Conservation (phyloP, 2,797 vertebrate genomes). For the Neosilurus mollespiculum region DNA sequence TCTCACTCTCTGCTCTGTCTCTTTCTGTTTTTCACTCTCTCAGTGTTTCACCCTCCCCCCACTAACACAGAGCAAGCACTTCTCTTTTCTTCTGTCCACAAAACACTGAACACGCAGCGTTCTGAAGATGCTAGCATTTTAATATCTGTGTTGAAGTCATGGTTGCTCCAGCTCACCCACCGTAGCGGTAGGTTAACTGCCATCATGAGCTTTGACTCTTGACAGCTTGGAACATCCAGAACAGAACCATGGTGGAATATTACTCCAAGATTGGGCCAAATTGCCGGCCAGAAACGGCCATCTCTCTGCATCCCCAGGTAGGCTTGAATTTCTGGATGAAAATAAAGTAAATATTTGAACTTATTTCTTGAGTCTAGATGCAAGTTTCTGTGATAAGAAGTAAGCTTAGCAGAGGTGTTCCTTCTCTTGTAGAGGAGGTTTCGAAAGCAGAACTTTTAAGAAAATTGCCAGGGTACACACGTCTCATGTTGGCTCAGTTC, state of each 20-base stretch:
- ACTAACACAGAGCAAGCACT: constrained; percentile 38
- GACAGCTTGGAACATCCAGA: constrained; percentile 6
- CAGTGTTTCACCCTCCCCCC: constrained; percentile 45
- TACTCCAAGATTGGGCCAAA: constrained; percentile 45
- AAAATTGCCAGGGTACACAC: neutral
- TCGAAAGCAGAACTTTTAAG: neutral
- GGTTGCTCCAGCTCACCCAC: neutral
- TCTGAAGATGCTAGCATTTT: constrained; percentile 21
- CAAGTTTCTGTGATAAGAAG: neutral
- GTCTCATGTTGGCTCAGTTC: neutral
- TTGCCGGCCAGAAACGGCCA: constrained; percentile 51
- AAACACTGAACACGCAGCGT: constrained; percentile 25
- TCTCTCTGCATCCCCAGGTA: constrained; percentile 53
- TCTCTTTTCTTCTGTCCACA: constrained; percentile 41
- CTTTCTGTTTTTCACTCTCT: constrained; percentile 7
- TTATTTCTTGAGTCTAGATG: neutral
- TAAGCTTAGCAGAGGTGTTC: neutral
- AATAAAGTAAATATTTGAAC: neutral
- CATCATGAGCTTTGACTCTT: constrained; percentile 25
- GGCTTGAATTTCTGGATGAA: neutral
- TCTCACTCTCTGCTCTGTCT: constrained; percentile 39
- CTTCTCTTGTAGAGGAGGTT: neutral
- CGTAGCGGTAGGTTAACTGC: constrained; percentile 11
- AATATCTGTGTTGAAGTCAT: neutral
- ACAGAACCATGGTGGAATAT: constrained; percentile 52